These are phyloP conservation scores for Marronus borbonicus DNA, from an alignment of 2,888 invertebrate species.

Conservation along the genomic window DNA sequence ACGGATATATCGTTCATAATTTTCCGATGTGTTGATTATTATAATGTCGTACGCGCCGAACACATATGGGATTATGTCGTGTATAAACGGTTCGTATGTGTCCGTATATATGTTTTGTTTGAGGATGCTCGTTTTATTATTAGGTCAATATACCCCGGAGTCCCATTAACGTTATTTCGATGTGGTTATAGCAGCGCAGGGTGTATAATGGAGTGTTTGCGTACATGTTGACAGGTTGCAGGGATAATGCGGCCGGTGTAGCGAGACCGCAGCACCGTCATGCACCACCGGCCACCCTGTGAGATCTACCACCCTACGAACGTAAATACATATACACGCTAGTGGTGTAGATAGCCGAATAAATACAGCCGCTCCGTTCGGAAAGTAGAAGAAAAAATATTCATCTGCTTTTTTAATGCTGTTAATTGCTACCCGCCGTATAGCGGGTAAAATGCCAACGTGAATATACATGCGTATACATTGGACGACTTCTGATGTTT, in stretches of 20 bases:
- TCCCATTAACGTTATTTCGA: slow-evolving; percentile 43
- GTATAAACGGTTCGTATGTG: not conserved
- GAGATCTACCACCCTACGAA: slow-evolving; percentile 44
- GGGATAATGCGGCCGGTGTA: slow-evolving; percentile 59
- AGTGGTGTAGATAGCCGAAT: slow-evolving; percentile 36
- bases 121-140: slow-evolving; percentile 44
- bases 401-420: slow-evolving; percentile 14
- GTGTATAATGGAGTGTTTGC: slow-evolving; percentile 47
- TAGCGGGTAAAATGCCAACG: not conserved
- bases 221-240: slow-evolving; percentile 59
- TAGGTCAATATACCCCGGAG: slow-evolving; percentile 46
- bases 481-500: too few relatives aligned
- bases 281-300: slow-evolving; percentile 56
- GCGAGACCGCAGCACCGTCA: slow-evolving; percentile 58
- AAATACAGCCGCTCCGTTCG: slow-evolving; percentile 32
- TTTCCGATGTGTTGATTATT: slow-evolving; percentile 46
- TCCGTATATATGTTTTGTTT: slow-evolving; percentile 1
- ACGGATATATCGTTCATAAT: slow-evolving; percentile 44
- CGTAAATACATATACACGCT: slow-evolving; percentile 17
- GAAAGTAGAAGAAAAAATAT: slow-evolving; percentile 34
- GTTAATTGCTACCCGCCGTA: slow-evolving; percentile 3
- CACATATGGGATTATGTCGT: slow-evolving; percentile 27
- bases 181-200: slow-evolving; percentile 42
- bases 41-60: slow-evolving; percentile 23
- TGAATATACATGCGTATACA: not conserved